Evolutionary conservation across 2,797 vertebrate species (phyloP).

Genomic region (Carduelis carduelis): DNA sequence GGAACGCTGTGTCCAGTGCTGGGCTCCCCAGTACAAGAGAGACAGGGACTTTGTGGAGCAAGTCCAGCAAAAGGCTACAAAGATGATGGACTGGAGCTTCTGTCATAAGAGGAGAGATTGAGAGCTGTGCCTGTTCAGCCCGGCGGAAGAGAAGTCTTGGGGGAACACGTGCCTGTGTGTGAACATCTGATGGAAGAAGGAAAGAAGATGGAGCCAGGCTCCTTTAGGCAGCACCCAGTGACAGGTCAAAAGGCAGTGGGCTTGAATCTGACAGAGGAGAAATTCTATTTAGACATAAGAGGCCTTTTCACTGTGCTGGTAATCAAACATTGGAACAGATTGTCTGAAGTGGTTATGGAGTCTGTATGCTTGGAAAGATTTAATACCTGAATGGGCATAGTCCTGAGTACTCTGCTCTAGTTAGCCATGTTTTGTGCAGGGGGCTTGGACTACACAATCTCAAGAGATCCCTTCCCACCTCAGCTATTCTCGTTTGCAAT

Average conservation of each 20-base stretch:
- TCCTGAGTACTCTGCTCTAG: not conserved
- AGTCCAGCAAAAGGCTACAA: not conserved
- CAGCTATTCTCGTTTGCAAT: not conserved
- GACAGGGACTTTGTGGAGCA: not conserved
- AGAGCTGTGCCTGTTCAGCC: not conserved
- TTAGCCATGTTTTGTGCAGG: not conserved
- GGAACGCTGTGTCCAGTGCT: not conserved
- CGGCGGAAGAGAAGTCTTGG: not conserved
- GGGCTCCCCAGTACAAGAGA: not conserved
- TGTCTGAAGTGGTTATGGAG: not conserved
- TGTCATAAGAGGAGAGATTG: fast-evolving
- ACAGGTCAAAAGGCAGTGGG: not conserved
- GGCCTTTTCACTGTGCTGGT: not conserved
- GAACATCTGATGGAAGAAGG: not conserved
- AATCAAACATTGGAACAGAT: not conserved
- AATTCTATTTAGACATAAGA: not conserved
- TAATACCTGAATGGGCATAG: not conserved
- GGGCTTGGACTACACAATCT: not conserved
- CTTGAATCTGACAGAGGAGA: not conserved
- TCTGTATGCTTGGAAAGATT: not conserved
- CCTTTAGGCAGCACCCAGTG: not conserved
- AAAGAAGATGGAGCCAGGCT: not conserved
- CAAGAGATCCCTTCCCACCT: not conserved
- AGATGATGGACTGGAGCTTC: not conserved
- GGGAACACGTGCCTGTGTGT: not conserved